Conservation (phyloP, 64 coral and sea anemone species). For the Montipora efflorescens region DNA sequence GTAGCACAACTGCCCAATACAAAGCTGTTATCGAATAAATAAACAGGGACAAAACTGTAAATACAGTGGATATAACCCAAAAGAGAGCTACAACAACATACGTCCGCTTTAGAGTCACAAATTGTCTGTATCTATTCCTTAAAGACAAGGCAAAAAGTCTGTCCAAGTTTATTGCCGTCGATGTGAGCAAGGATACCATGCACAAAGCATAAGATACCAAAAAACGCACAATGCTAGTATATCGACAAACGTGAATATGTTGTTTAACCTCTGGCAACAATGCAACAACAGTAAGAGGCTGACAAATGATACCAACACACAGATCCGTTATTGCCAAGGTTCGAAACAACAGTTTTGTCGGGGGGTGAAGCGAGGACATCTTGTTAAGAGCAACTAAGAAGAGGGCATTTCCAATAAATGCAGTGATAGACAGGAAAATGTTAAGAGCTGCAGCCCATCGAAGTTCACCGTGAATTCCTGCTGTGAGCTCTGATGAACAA, state of each 20-base stretch:
- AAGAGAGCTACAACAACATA: background rate
- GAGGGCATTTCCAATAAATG: background rate
- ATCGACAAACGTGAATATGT: background rate
- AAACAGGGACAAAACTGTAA: background rate
- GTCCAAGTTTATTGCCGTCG: background rate
- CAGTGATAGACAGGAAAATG: background rate
- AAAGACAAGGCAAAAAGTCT: slow-evolving; percentile 6
- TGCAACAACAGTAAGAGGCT: background rate
- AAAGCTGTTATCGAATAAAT: background rate
- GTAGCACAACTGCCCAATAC: background rate
- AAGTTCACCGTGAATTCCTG: background rate
- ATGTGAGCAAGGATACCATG: background rate
- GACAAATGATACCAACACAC: slow-evolving; percentile 5
- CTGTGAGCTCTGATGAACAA: background rate
- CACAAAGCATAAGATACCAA: background rate
- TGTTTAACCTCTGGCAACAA: background rate
- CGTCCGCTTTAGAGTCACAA: background rate
- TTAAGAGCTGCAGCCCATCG: background rate
- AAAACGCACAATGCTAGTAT: background rate
- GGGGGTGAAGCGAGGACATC: background rate
- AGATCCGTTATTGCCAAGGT: background rate
- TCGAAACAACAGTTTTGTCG: background rate
- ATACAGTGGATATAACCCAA: background rate
- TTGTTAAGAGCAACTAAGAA: slow-evolving; percentile 1
- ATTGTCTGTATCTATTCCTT: slow-evolving; percentile 8